Conservation (phyloP, 2,888 invertebrate genomes). For the Sphecodes monilicornis region DNA sequence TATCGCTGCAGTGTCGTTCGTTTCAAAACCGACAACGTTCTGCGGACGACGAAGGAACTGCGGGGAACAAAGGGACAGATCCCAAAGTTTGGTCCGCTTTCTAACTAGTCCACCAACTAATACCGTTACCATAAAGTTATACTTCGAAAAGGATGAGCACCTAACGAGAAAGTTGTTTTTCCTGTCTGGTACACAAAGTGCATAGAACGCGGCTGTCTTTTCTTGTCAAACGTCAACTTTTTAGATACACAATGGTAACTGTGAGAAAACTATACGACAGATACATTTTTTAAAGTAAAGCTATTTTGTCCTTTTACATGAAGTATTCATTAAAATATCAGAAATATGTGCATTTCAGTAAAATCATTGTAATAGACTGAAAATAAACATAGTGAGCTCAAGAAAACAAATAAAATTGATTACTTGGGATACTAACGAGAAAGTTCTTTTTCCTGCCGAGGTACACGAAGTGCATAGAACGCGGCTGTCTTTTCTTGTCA, state of each 20-base stretch:
- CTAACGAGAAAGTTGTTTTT: slow-evolving; percentile 4
- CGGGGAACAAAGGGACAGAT: slow-evolving; percentile 42
- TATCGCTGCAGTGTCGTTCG: slow-evolving; percentile 26
- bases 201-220: neutral
- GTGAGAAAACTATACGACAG: neutral
- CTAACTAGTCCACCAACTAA: slow-evolving; percentile 39
- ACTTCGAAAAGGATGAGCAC: slow-evolving; percentile 12
- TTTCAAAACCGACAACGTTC: slow-evolving; percentile 12
- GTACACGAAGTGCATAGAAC: too few species aligned
- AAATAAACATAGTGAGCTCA: too few species aligned
- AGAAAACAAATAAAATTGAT: too few species aligned
- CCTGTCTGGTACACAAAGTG: neutral
- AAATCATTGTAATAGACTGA: too few species aligned
- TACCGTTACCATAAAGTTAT: slow-evolving; percentile 20
- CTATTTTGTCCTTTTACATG: neutral
- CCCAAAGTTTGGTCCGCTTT: slow-evolving; percentile 26
- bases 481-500: too few species aligned
- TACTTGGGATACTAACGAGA: too few species aligned
- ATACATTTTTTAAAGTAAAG: neutral
- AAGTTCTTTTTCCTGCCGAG: too few species aligned
- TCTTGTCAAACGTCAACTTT: neutral
- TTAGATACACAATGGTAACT: neutral
- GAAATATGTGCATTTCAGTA: too few species aligned
- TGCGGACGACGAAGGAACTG: neutral
- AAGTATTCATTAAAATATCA: neutral